Conservation (phyloP, 2,888 invertebrate species). For the Idaea straminata region DNA sequence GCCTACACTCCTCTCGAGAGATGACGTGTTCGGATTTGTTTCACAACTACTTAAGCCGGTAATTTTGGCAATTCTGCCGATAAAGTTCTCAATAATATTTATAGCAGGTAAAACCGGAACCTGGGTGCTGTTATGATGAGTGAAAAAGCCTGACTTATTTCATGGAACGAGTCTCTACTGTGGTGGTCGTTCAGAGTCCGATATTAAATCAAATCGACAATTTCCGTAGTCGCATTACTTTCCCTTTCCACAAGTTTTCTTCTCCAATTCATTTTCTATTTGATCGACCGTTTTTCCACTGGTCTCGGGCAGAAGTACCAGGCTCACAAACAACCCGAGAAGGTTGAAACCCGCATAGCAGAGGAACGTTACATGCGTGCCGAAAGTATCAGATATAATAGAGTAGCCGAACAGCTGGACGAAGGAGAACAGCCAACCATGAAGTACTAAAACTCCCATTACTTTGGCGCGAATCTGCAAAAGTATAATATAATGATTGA, state of each 20-base stretch:
- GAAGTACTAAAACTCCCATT: slow-evolving; percentile 36
- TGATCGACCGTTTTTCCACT: slow-evolving; percentile 54
- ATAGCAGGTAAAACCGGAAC: not conserved
- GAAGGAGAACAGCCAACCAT: slow-evolving; percentile 39
- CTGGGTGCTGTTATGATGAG: not conserved
- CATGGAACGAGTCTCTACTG: not conserved
- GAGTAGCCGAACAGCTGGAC: slow-evolving; percentile 35
- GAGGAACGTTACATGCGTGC: slow-evolving; percentile 51
- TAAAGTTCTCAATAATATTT: not conserved
- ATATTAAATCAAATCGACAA: not conserved
- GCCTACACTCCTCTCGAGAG: not conserved
- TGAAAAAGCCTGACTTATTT: not conserved
- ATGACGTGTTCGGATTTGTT: not conserved
- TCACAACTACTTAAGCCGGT: not conserved
- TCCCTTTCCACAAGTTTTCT: slow-evolving; percentile 2
- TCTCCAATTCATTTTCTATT: slow-evolving; percentile 38
- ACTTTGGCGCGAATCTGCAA: slow-evolving; percentile 50
- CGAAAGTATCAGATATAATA: slow-evolving; percentile 35
- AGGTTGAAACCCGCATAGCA: slow-evolving; percentile 48
- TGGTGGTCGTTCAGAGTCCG: not conserved
- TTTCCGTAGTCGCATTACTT: not conserved
- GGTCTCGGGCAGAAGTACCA: slow-evolving; percentile 59
- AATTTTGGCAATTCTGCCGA: not conserved
- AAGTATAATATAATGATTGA: not conserved
- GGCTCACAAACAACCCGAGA: slow-evolving; percentile 40